Conservation (phyloP, 2,113 vertebrate genomes). For the Puma concolor region DNA sequence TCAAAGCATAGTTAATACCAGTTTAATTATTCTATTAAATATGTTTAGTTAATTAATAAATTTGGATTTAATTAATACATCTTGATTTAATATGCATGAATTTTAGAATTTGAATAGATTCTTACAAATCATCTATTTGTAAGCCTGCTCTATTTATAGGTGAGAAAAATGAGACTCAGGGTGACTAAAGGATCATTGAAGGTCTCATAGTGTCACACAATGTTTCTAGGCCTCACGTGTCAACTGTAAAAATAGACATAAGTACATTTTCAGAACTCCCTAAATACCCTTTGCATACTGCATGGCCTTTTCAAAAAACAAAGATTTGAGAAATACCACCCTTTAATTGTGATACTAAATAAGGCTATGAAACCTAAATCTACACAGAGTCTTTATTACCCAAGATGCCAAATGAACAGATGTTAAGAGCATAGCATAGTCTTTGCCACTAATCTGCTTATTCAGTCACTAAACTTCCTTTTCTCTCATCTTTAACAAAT, state of each 20-base stretch:
- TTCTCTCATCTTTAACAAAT: background rate
- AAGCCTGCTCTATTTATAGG: background rate
- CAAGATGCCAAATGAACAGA: background rate
- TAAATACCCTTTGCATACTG: background rate
- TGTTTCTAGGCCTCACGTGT: background rate
- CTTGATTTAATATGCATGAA: background rate
- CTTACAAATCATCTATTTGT: background rate
- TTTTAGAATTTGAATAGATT: slow-evolving; percentile 13
- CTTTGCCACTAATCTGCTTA: background rate
- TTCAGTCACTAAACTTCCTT: background rate
- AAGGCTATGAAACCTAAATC: background rate
- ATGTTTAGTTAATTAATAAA: background rate
- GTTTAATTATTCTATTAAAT: background rate
- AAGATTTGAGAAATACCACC: background rate
- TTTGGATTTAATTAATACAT: background rate
- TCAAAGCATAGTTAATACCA: background rate
- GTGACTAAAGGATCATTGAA: background rate
- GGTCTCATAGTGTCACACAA: background rate
- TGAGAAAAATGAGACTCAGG: background rate
- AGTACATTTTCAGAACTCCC: background rate
- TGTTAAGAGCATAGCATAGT: background rate
- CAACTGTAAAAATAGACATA: background rate
- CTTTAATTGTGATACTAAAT: background rate
- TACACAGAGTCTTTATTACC: background rate
- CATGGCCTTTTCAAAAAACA: background rate